Evolutionary conservation across 2,113 vertebrate genomes (phyloP).

Genomic region (Microcebus lehilahytsara): DNA sequence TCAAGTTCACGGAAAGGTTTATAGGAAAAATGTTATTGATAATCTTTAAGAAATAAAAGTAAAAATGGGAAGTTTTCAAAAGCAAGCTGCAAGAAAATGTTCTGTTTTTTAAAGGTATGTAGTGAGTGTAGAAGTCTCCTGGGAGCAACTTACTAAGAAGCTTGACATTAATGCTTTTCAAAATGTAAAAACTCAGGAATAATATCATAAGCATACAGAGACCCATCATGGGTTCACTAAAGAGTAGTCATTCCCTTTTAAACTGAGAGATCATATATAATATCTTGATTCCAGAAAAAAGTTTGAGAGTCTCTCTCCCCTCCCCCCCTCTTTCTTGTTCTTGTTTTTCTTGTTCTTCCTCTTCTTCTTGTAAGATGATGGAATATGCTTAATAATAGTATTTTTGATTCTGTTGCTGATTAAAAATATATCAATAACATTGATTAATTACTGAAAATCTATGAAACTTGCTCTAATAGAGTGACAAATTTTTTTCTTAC

Average conservation of each 20-base stretch:
- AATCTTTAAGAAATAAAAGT: neutral
- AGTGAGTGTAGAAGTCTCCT: neutral
- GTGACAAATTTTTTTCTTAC: neutral
- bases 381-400: neutral
- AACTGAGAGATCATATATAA: neutral
- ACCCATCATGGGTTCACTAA: neutral
- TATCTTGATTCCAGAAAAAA: neutral
- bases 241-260: neutral
- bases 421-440: neutral
- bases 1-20: neutral
- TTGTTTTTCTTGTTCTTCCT: rapidly evolving
- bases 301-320: neutral
- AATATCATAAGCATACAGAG: neutral
- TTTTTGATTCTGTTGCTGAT: neutral
- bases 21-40: neutral
- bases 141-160: neutral
- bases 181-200: neutral
- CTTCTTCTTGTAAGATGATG: neutral
- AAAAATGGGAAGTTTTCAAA: neutral
- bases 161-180: neutral
- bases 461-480: neutral
- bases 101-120: neutral
- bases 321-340: neutral
- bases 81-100: neutral
- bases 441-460: neutral